A percentile compares a stretch with the other conserved stretches of the same genome.
Evolutionary conservation across 2,888 invertebrate genomes (phyloP).

Genomic region (Acrobasis consociella): DNA sequence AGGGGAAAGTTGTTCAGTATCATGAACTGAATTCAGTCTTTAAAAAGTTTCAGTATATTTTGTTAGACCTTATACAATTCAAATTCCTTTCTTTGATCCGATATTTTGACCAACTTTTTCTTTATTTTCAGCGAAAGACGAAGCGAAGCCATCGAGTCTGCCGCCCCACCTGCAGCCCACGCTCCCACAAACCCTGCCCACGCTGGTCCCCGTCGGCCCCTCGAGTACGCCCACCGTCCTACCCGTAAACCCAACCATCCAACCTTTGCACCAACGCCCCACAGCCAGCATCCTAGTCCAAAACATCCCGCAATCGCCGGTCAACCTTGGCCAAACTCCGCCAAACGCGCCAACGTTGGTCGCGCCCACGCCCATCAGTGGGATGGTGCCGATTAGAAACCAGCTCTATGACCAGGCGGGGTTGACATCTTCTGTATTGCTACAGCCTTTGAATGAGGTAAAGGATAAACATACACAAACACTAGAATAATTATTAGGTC

Average conservation of each 20-base stretch:
- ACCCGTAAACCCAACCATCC: conserved; percentile 33
- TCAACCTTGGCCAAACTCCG: conserved; percentile 50
- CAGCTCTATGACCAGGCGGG: conserved; percentile 69
- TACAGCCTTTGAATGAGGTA: conserved; percentile 77
- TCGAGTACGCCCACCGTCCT: conserved; percentile 49
- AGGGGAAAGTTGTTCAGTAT: no score
- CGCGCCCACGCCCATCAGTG: conserved; percentile 58
- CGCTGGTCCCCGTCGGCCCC: conserved; percentile 54
- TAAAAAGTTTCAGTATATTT: no score
- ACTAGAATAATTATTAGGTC: no score
- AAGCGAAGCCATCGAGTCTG: conserved; percentile 47
- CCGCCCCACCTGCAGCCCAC: conserved; percentile 58
- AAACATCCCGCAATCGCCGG: conserved; percentile 44
- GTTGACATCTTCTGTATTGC: conserved; percentile 66
- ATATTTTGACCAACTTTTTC: no score
- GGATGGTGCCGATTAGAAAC: conserved; percentile 73
- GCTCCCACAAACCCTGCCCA: conserved; percentile 54
- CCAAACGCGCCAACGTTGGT: conserved; percentile 51
- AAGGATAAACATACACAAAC: no score
- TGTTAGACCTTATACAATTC: no score
- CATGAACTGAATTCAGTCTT: no score
- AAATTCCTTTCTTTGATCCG: no score
- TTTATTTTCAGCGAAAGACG: conserved; percentile 59
- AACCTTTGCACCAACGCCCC: conserved; percentile 15
- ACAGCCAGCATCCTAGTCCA: conserved; percentile 26